Percentiles rank a stretch among this genome's conserved stretches.
phyloP scores from a whole-genome alignment of 2,113 vertebrate genomes.

The Bettongia penicillata region DNA sequence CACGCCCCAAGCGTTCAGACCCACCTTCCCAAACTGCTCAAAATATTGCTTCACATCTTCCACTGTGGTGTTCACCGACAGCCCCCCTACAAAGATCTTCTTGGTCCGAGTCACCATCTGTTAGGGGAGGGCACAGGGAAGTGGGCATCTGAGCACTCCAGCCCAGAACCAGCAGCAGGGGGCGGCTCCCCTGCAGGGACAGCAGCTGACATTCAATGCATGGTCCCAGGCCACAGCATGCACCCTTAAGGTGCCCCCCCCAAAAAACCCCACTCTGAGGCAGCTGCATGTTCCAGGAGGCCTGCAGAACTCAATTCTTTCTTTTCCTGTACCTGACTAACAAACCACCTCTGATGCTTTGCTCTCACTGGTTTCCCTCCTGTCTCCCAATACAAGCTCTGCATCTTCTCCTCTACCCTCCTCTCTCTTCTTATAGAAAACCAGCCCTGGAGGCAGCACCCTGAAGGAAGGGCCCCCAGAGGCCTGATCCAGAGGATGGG shows the following conservation, averaged over 20 bases:
- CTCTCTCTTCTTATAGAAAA: neutral
- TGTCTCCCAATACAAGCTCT: neutral
- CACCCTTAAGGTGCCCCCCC: conserved; percentile 35
- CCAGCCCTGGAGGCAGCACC: conserved; percentile 5
- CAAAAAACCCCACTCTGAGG: conserved; percentile 34
- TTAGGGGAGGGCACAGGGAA: conserved; percentile 80
- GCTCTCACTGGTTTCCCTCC: neutral
- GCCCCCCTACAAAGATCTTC: conserved; percentile 99
- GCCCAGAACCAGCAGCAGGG: conserved; percentile 74
- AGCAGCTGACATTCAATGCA: conserved; percentile 78
- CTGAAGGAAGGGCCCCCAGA: conserved; percentile 36
- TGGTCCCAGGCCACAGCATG: conserved; percentile 56
- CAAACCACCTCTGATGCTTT: neutral
- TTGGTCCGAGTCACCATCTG: conserved; percentile 99
- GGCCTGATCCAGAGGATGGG: neutral
- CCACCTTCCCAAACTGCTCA: conserved; percentile 99
- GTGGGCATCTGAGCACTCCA: conserved; percentile 74
- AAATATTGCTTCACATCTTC: conserved; percentile 99
- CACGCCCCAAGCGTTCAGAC: conserved; percentile 61
- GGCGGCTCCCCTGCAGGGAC: conserved; percentile 68
- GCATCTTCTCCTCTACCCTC: neutral
- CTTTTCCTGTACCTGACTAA: conserved; percentile 10
- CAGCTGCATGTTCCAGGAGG: conserved; percentile 69
- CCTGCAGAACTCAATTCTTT: conserved; percentile 25
- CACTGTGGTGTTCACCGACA: conserved; percentile 98